phyloP scores from a whole-genome alignment of 2,113 vertebrate genomes.

The Morone saxatilis region DNA sequence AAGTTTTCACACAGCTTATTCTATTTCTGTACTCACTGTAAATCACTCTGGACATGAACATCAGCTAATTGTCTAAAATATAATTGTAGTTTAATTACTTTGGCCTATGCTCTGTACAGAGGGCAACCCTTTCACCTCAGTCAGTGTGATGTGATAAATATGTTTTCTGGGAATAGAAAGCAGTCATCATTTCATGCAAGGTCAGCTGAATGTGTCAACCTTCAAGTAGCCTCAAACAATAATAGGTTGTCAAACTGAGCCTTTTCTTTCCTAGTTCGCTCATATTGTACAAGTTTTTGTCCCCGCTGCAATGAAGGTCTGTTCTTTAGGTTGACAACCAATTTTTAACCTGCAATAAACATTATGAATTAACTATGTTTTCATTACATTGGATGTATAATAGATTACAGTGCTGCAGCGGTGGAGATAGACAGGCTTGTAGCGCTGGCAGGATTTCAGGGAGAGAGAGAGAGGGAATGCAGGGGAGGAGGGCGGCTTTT shows the following conservation, averaged over 20 bases:
- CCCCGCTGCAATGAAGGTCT: neutral
- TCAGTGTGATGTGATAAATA: slow-evolving; percentile 38
- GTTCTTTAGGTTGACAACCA: slow-evolving; percentile 40
- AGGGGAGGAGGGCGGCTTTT: slow-evolving; percentile 63
- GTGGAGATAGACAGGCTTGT: slow-evolving; percentile 37
- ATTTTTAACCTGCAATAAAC: slow-evolving; percentile 62
- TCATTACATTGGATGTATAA: slow-evolving; percentile 71
- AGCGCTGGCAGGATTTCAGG: slow-evolving; percentile 38
- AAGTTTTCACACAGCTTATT: neutral
- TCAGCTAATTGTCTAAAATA: slow-evolving; percentile 36
- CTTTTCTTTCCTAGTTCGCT: slow-evolving; percentile 9
- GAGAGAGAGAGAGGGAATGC: slow-evolving; percentile 16
- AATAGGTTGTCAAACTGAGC: slow-evolving; percentile 22
- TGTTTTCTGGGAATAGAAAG: slow-evolving; percentile 39
- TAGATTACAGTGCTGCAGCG: slow-evolving; percentile 46
- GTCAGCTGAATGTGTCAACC: slow-evolving; percentile 38
- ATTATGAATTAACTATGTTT: slow-evolving; percentile 71
- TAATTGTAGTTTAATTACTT: slow-evolving; percentile 55
- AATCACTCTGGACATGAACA: slow-evolving; percentile 30
- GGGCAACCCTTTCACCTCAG: slow-evolving; percentile 29
- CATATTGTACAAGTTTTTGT: neutral
- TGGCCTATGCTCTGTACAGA: slow-evolving; percentile 21
- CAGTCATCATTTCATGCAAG: slow-evolving; percentile 28
- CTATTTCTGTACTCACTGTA: slow-evolving; percentile 24
- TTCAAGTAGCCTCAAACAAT: slow-evolving; percentile 26